phyloP scores from a whole-genome alignment of 2,888 invertebrate genomes.

The Tetragonula carbonaria region DNA sequence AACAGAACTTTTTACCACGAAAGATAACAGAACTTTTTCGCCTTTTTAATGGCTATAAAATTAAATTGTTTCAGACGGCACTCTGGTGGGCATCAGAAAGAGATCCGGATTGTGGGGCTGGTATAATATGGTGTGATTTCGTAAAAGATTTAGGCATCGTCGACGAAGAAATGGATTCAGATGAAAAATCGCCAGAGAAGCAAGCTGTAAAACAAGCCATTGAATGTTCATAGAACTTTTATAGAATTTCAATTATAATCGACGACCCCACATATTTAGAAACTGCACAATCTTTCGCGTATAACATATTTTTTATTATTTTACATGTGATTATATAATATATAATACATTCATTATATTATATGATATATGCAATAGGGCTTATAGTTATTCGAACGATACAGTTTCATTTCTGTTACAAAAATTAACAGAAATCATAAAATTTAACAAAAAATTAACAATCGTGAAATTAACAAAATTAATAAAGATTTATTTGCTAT shows the following conservation, averaged over 20 bases:
- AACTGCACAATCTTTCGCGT: not conserved
- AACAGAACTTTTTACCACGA: not conserved
- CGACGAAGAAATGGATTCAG: conserved; percentile 60
- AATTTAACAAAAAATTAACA: not conserved
- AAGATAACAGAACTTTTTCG: not conserved
- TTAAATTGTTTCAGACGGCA: conserved; percentile 77
- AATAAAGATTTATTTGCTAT: no score
- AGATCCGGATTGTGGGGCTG: conserved; percentile 81
- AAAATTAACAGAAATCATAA: accelerated
- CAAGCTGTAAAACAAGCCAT: not conserved
- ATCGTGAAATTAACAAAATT: no score
- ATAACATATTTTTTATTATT: not conserved
- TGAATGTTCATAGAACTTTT: not conserved
- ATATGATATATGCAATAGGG: not conserved
- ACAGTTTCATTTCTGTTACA: not conserved
- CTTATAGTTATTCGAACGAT: no score
- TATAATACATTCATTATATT: no score
- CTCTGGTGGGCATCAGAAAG: conserved; percentile 84
- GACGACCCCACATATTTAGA: not conserved
- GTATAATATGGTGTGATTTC: conserved; percentile 85
- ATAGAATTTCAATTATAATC: not conserved
- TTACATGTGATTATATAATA: not conserved
- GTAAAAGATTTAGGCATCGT: conserved; percentile 84
- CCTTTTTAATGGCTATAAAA: not conserved
- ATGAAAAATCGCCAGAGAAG: not conserved